phyloP scores from a whole-genome alignment of 2,888 invertebrate genomes.

The Lepidochitona cinerea region DNA sequence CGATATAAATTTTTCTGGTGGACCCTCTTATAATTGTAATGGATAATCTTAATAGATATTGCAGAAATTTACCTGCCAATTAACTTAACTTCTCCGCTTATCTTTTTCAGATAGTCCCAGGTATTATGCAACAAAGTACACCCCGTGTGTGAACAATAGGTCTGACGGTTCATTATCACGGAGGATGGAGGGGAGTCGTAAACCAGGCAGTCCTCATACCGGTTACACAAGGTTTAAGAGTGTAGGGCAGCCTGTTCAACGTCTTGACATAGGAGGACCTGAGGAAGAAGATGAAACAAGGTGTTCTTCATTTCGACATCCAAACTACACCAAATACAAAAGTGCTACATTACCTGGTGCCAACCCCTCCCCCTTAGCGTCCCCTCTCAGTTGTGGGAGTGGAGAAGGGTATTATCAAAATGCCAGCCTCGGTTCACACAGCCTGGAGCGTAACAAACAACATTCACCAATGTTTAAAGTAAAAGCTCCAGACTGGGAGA shows the following conservation, averaged over 20 bases:
- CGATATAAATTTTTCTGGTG: too few relatives aligned
- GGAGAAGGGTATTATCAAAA: background rate
- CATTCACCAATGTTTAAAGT: conserved; percentile 1
- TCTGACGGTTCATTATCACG: background rate
- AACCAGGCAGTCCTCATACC: background rate
- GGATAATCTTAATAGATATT: too few relatives aligned
- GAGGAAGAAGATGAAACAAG: background rate
- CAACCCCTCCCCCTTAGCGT: background rate
- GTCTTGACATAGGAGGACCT: background rate
- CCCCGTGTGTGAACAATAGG: background rate
- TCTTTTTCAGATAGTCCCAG: background rate
- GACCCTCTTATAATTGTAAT: too few relatives aligned
- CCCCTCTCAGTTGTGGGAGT: background rate
- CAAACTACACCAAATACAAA: background rate
- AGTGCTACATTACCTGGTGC: background rate
- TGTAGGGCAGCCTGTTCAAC: background rate
- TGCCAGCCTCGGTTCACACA: background rate
- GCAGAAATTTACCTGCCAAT: too few relatives aligned
- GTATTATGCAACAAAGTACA: conserved; percentile 5
- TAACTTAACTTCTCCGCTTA: too few relatives aligned
- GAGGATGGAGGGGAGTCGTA: background rate
- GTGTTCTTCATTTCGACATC: background rate
- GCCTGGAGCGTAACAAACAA: background rate
- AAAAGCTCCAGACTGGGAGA: background rate
- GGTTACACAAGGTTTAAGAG: background rate